A percentile compares a stretch with the other conserved stretches of the same genome.
Evolutionary conservation across 35 echinoderm and acorn worm species (phyloP).

Genomic region (Strongylocentrotus purpuratus): DNA sequence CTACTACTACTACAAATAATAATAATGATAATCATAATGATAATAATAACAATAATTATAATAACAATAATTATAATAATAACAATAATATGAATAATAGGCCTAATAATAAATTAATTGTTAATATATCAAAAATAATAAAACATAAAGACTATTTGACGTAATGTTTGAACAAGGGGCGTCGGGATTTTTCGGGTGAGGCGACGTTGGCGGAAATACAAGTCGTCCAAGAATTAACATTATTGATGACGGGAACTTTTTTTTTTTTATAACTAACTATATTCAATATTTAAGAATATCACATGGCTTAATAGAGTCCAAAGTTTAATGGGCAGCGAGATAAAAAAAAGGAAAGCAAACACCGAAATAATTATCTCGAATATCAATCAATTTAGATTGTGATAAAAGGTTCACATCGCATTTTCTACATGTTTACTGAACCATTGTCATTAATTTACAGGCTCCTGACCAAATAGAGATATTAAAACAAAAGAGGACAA

Average conservation of each 20-base stretch:
- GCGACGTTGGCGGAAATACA: too few species aligned
- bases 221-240: too few species aligned
- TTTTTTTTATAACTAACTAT: not conserved
- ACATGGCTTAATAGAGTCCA: not conserved
- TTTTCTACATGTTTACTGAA: too few species aligned
- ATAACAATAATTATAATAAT: not conserved
- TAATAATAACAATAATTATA: not conserved
- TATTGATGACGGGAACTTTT: too few species aligned
- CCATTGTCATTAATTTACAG: too few species aligned
- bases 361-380: not conserved
- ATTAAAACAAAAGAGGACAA: too few species aligned
- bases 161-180: too few species aligned
- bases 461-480: too few species aligned
- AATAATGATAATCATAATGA: not conserved
- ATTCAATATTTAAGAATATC: not conserved
- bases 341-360: not conserved
- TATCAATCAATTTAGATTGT: not conserved
- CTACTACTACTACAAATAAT: not conserved
- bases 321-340: not conserved
- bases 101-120: not conserved
- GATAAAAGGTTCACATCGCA: too few species aligned
- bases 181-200: too few species aligned
- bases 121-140: not conserved
- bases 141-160: not conserved
- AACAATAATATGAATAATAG: not conserved